Evolutionary conservation across 2,888 invertebrate species (phyloP).

Genomic region (Cryptus viduatorius): DNA sequence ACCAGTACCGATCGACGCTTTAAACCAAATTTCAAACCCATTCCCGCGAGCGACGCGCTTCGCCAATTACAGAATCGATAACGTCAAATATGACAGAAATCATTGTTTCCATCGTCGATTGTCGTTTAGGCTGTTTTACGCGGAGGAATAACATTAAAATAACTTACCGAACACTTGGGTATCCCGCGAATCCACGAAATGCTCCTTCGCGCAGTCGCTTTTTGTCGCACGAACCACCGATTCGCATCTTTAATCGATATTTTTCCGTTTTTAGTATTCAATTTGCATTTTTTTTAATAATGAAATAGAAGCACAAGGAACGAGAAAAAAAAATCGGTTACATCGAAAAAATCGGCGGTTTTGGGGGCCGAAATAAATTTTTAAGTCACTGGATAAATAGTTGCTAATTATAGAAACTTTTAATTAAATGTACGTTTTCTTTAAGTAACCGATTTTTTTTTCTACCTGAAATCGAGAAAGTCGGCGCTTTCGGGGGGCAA

Average conservation of each 20-base stretch:
- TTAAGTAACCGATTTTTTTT: too few species aligned
- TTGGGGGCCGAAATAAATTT: too few species aligned
- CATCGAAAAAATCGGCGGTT: too few species aligned
- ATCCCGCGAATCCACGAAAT: conserved; percentile 73
- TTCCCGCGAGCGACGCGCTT: conserved; percentile 57
- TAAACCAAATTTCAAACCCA: conserved; percentile 66
- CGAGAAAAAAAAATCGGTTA: neutral
- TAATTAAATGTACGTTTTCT: too few species aligned
- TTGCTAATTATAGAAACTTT: too few species aligned
- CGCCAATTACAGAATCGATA: conserved; percentile 67
- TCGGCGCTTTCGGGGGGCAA: too few species aligned
- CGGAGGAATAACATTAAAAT: conserved; percentile 11
- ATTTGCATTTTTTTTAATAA: neutral
- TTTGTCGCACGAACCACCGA: conserved; percentile 74
- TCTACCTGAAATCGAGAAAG: too few species aligned
- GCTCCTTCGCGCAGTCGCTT: conserved; percentile 71
- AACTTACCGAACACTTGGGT: conserved; percentile 81
- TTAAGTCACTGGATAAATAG: too few species aligned
- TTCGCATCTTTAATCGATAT: conserved; percentile 77
- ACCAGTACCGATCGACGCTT: conserved; percentile 69
- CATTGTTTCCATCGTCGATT: conserved; percentile 4
- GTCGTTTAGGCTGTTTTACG: neutral
- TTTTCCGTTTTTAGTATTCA: neutral
- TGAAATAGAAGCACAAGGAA: neutral
- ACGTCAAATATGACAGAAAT: conserved; percentile 57